Evolutionary conservation across 2,797 vertebrate genomes (phyloP).

Genomic region (Betta splendens): DNA sequence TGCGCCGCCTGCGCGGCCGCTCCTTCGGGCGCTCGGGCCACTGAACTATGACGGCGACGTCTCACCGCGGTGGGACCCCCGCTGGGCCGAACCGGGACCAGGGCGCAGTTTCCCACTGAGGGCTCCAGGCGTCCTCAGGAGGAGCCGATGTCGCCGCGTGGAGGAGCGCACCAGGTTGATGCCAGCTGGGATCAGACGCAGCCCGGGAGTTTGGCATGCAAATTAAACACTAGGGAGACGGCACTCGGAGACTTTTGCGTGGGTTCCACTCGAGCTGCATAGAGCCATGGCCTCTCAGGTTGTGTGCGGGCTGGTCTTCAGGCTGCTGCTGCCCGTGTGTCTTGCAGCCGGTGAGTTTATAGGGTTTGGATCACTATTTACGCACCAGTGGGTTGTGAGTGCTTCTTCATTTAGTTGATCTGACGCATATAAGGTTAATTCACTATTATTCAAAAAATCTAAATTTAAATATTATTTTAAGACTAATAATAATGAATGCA

Average conservation of each 20-base stretch:
- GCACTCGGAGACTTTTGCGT: constrained; percentile 37
- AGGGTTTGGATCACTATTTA: constrained; percentile 7
- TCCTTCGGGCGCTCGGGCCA: constrained; percentile 1
- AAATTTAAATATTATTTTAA: background rate
- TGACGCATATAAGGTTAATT: background rate
- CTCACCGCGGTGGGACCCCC: constrained; percentile 21
- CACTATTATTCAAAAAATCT: background rate
- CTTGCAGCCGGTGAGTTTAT: constrained; percentile 88
- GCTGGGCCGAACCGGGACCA: constrained; percentile 32
- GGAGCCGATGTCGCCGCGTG: constrained; percentile 55
- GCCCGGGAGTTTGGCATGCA: constrained; percentile 71
- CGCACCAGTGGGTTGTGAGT: background rate
- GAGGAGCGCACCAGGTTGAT: constrained; percentile 67
- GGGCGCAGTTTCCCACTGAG: constrained; percentile 27
- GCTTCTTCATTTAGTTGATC: background rate
- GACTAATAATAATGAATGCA: background rate
- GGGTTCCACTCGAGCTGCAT: constrained; percentile 41
- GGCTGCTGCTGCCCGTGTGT: constrained; percentile 92
- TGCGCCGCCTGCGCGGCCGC: constrained; percentile 39
- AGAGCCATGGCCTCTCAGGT: constrained; percentile 92
- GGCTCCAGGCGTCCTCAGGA: constrained; percentile 54
- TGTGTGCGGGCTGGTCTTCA: constrained; percentile 94
- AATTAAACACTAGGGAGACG: constrained; percentile 53
- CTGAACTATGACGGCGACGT: constrained; percentile 36
- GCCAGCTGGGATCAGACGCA: constrained; percentile 69